phyloP scores from a whole-genome alignment of 2,113 vertebrate genomes.

The Ptilonorhynchus violaceus region DNA sequence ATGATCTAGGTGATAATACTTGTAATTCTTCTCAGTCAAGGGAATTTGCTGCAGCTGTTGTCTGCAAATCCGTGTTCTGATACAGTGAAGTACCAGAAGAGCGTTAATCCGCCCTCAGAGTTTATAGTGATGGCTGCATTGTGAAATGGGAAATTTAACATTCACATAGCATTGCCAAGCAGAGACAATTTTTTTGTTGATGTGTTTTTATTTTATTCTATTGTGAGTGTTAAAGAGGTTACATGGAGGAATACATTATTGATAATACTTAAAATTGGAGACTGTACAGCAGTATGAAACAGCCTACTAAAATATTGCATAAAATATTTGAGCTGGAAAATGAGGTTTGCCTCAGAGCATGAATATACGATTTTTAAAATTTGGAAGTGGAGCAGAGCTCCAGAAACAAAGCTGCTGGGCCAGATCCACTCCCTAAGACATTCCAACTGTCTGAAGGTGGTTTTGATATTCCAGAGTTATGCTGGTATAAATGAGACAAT shows the following conservation, averaged over 20 bases:
- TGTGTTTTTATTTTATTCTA: slow-evolving; percentile 44
- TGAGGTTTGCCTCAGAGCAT: slow-evolving; percentile 40
- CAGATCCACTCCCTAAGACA: neutral
- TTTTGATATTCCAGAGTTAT: neutral
- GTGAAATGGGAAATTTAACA: slow-evolving; percentile 81
- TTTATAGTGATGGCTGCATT: slow-evolving; percentile 74
- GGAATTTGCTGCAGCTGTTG: slow-evolving; percentile 97
- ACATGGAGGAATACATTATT: slow-evolving; percentile 14
- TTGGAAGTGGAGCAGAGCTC: neutral
- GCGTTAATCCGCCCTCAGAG: slow-evolving; percentile 87
- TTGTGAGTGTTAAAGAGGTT: slow-evolving; percentile 51
- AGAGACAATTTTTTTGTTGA: slow-evolving; percentile 30
- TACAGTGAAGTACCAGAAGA: slow-evolving; percentile 84
- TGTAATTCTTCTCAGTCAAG: slow-evolving; percentile 99
- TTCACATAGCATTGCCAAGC: slow-evolving; percentile 46
- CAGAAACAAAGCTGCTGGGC: slow-evolving; percentile 25
- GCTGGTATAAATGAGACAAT: neutral
- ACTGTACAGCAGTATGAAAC: slow-evolving; percentile 10
- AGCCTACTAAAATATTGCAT: slow-evolving; percentile 36
- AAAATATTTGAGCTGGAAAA: slow-evolving; percentile 45
- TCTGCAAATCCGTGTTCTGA: slow-evolving; percentile 91
- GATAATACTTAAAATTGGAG: slow-evolving; percentile 20
- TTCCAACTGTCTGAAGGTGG: neutral
- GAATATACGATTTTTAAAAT: slow-evolving; percentile 45
- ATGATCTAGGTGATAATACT: slow-evolving; percentile 99